A percentile compares a stretch with the other conserved stretches of the same genome.
These are phyloP conservation scores for Ancistrus triradiatus DNA, from an alignment of 2,113 vertebrate genomes.

Conservation along the genomic window DNA sequence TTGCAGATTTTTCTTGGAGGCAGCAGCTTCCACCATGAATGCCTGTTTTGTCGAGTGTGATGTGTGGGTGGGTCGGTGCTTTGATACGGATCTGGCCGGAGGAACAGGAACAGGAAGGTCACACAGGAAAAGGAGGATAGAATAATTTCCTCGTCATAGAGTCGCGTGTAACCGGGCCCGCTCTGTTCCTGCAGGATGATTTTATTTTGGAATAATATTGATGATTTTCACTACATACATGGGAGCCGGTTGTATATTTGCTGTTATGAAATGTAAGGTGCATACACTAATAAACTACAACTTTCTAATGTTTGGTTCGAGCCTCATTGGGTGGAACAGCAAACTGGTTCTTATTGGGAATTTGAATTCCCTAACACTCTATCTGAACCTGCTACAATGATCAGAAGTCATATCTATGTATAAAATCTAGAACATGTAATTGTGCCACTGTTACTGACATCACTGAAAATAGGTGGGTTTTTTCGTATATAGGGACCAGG, in stretches of 20 bases:
- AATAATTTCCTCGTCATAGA: constrained; percentile 37
- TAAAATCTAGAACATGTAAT: too few relatives aligned
- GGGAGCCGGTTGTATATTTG: constrained; percentile 13
- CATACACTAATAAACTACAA: constrained; percentile 37
- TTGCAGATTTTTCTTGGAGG: constrained; percentile 37
- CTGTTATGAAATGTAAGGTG: constrained; percentile 30
- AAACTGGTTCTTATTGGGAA: too few relatives aligned
- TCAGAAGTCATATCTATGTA: too few relatives aligned
- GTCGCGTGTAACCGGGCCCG: constrained; percentile 16
- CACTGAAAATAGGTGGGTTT: too few relatives aligned
- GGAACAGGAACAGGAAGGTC: constrained; percentile 34
- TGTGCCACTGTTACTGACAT: too few relatives aligned
- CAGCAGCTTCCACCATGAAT: constrained; percentile 24
- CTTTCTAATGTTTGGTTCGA: constrained; percentile 22
- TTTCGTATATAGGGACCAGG: too few relatives aligned
- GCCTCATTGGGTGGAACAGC: too few relatives aligned
- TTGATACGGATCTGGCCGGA: constrained; percentile 41
- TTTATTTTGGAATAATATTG: constrained; percentile 21
- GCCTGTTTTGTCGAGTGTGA: constrained; percentile 41
- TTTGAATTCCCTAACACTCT: too few relatives aligned
- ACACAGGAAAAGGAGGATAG: constrained; percentile 38
- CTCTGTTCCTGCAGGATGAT: background rate
- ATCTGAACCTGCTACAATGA: too few relatives aligned
- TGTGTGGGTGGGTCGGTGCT: constrained; percentile 39
- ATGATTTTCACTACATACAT: constrained; percentile 13